Percentiles rank a stretch among this genome's conserved stretches.
Evolutionary conservation across 2,888 invertebrate genomes (phyloP).

Genomic region (Abrostola tripartita): DNA sequence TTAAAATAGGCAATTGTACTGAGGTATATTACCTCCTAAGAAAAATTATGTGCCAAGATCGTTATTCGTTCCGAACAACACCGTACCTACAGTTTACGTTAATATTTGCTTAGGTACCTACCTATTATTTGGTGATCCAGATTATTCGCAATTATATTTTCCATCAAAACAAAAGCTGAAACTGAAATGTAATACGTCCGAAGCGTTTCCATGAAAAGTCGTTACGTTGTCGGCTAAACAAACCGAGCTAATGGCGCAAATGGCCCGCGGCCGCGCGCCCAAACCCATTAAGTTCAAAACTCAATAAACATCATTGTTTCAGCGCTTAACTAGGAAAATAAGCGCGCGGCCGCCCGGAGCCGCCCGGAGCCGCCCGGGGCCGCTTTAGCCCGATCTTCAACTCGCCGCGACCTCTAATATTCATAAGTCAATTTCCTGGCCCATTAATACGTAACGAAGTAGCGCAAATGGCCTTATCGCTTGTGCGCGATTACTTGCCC

Average conservation of each 20-base stretch:
- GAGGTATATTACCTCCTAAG: too few species aligned
- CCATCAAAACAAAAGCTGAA: constrained; percentile 40
- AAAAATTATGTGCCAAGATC: too few species aligned
- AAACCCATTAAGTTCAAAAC: constrained; percentile 84
- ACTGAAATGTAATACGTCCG: constrained; percentile 38
- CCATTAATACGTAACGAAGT: constrained; percentile 89
- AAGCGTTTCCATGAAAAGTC: constrained; percentile 50
- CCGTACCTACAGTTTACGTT: too few species aligned
- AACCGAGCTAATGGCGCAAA: constrained; percentile 82
- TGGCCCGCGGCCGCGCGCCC: constrained; percentile 74
- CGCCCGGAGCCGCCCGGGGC: constrained; percentile 82
- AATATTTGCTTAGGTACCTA: background rate
- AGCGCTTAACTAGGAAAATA: constrained; percentile 86
- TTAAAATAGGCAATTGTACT: too few species aligned
- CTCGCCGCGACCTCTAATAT: constrained; percentile 86
- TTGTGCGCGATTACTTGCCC: constrained; percentile 88
- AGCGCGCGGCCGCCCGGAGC: constrained; percentile 68
- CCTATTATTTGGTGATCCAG: constrained; percentile 10
- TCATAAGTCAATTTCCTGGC: constrained; percentile 89
- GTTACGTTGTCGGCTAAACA: constrained; percentile 62
- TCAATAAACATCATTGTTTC: constrained; percentile 86
- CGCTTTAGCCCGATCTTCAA: constrained; percentile 83
- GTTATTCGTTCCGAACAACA: too few species aligned
- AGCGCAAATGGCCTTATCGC: constrained; percentile 89
- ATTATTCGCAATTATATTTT: constrained; percentile 44